Percentiles rank a stretch among this genome's conserved stretches.
Evolutionary conservation across 2,113 vertebrate genomes (phyloP).

Genomic region (Chaetura pelagica): DNA sequence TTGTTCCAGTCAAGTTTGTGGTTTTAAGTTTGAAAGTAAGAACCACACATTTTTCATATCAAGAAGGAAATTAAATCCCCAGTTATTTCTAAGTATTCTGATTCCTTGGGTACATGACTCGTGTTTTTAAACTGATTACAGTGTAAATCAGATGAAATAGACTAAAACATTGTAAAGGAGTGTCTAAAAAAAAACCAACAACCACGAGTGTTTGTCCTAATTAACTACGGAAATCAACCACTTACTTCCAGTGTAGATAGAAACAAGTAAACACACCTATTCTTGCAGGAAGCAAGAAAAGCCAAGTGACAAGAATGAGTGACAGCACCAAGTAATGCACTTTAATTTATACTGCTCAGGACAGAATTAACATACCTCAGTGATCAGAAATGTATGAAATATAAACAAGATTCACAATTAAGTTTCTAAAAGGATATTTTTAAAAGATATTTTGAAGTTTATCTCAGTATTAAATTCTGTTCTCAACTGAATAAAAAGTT

Average conservation of each 20-base stretch:
- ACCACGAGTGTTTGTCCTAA: neutral
- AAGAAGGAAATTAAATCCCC: neutral
- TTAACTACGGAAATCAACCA: neutral
- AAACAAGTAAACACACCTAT: neutral
- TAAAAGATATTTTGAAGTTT: neutral
- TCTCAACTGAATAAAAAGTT: neutral
- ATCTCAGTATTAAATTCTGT: neutral
- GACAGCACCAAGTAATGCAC: neutral
- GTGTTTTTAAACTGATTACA: neutral
- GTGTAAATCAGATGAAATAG: neutral
- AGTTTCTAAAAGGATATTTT: neutral
- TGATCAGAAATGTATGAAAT: neutral
- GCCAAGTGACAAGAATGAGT: neutral
- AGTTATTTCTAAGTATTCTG: neutral
- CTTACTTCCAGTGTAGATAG: neutral
- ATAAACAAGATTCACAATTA: neutral
- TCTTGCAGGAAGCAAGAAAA: neutral
- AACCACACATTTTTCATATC: neutral
- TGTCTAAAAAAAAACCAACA: neutral
- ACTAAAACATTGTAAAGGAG: neutral
- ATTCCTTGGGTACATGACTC: neutral
- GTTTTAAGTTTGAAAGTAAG: neutral
- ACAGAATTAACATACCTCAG: neutral
- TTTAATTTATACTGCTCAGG: constrained; percentile 8
- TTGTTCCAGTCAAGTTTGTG: neutral